Base-by-base conservation (phyloP, 2,888 invertebrate genomes). In the Rhamphomyia laevipes region DNA sequence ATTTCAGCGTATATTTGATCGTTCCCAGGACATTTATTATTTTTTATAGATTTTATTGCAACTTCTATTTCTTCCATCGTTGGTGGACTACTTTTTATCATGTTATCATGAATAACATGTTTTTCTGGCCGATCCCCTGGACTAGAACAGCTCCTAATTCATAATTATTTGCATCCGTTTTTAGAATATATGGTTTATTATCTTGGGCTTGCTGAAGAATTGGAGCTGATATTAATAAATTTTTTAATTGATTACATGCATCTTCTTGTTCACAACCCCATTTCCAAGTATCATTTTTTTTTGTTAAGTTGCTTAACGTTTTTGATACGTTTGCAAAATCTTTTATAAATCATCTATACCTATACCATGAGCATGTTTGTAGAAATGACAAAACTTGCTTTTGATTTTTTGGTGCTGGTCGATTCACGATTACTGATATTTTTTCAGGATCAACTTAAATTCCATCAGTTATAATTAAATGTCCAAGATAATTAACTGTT, bases 101-200 rank as follows among this genome's bases (percentile, higher is more conserved):
- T 9, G 11, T 35, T n/a, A n/a, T n/a, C n/a, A n/a, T n/a, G n/a
- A n/a, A n/a, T n/a, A n/a, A n/a, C n/a, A n/a, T 13, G 35, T 2
- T 35, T n/a, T 4, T 35, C n/a, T 35, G 13, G 35, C n/a, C 4
- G 35, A 35, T 6, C 30, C 35, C 4, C n/a, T 35, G 35, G n/a
- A n/a, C n/a, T n/a, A n/a, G n/a, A n/a, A n/a, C n/a, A n/a, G n/a
- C n/a, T n/a, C n/a, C n/a, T n/a, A 12, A 27, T 5, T 59, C 59
- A 31, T 60, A 61, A 45, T 47, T 51, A 37, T 62, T 63, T 0
- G 61, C 60, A 37, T 62, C 61, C 0, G 61, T 60, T 52, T 59
- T 45, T 4, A 63, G 12, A 1, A 61, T 48, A 40, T 61, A 64
- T 1, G 63, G 58, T n/a, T 51, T 42, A 5, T 23, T 49, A n/a